Conservation (phyloP, 2,888 invertebrate genomes). For the Acrobasis suavella region DNA sequence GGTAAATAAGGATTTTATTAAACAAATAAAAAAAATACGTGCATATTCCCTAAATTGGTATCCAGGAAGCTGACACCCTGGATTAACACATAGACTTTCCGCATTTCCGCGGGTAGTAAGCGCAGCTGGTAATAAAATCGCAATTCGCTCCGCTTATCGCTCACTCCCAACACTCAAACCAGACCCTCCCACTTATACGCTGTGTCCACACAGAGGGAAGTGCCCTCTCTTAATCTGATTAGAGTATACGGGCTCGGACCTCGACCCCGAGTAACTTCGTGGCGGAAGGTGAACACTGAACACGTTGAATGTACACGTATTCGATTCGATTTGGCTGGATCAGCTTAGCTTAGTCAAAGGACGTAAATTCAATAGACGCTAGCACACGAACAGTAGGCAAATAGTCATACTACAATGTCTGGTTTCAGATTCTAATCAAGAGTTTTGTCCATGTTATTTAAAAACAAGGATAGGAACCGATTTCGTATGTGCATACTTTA, state of each 20-base stretch:
- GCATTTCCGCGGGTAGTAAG: neutral
- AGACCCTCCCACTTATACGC: constrained; percentile 19
- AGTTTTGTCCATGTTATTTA: too few relatives aligned
- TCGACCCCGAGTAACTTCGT: constrained; percentile 34
- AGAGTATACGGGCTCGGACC: constrained; percentile 44
- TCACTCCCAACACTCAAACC: neutral
- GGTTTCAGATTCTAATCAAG: too few relatives aligned
- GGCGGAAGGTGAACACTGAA: constrained; percentile 26
- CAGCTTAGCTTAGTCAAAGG: too few relatives aligned
- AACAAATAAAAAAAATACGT: too few relatives aligned
- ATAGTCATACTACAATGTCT: too few relatives aligned
- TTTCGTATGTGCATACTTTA: too few relatives aligned
- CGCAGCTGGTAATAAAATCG: neutral
- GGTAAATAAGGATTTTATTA: too few relatives aligned
- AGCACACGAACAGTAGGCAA: neutral
- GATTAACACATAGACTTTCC: too few relatives aligned
- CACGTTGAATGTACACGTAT: constrained; percentile 8
- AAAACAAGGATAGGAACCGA: too few relatives aligned
- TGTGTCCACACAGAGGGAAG: constrained; percentile 32
- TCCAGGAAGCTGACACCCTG: too few relatives aligned
- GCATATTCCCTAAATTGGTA: too few relatives aligned
- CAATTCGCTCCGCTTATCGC: constrained; percentile 2
- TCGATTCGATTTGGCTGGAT: neutral
- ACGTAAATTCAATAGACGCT: neutral
- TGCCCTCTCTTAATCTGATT: constrained; percentile 43